A percentile compares a stretch with the other conserved stretches of the same genome.
Conservation (phyloP, 2,888 invertebrate species). For the Caenorhabditis parvicauda region DNA sequence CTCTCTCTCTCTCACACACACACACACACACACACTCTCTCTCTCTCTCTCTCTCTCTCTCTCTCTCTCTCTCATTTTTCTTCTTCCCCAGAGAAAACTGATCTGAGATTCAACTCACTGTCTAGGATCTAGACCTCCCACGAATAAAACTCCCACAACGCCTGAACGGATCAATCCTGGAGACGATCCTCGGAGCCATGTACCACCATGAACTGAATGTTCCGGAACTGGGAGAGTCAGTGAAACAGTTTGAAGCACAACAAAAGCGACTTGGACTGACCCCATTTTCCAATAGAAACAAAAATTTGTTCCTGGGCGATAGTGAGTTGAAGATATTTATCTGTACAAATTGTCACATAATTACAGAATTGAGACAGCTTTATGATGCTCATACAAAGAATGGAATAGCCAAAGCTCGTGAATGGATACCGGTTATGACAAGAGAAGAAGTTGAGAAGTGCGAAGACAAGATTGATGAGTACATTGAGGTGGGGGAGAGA, state of each 20-base stretch:
- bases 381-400: slow-evolving; percentile 33
- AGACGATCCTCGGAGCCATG: slow-evolving; percentile 39
- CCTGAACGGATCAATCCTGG: slow-evolving; percentile 21
- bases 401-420: slow-evolving; percentile 32
- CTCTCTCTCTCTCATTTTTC: too few relatives aligned
- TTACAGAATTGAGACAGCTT: slow-evolving; percentile 26
- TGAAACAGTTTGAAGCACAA: slow-evolving; percentile 24
- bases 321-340: slow-evolving; percentile 5
- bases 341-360: too few relatives aligned
- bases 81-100: too few relatives aligned
- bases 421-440: slow-evolving; percentile 42
- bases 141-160: slow-evolving; percentile 13
- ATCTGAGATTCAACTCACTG: too few relatives aligned
- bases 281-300: too few relatives aligned
- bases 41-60: too few relatives aligned
- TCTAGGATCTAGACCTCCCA: slow-evolving; percentile 19
- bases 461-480: slow-evolving; percentile 29
- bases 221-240: slow-evolving; percentile 20
- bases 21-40: too few relatives aligned
- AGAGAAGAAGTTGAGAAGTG: slow-evolving; percentile 12
- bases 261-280: slow-evolving; percentile 16
- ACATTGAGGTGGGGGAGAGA: too few relatives aligned
- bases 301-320: slow-evolving; percentile 19
- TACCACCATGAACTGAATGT: slow-evolving; percentile 40
- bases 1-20: too few relatives aligned